Percentiles rank a stretch among this genome's conserved stretches.
These are phyloP conservation scores for Hystrix cristata DNA, from an alignment of 2,113 vertebrate genomes.

Conservation along the genomic window DNA sequence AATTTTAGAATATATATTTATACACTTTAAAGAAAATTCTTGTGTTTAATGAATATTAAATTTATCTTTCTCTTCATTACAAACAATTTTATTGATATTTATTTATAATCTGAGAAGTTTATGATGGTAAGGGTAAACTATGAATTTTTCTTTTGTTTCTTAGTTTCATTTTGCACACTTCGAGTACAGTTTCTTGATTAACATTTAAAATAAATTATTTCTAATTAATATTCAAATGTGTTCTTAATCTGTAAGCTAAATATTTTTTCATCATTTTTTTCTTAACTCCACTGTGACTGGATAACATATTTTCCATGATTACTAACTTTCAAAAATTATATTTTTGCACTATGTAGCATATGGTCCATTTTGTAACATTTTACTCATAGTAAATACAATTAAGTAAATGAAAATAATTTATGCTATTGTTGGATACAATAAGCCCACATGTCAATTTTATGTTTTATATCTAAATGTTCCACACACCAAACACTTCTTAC, in stretches of 20 bases:
- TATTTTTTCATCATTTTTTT: neutral
- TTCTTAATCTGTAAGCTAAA: neutral
- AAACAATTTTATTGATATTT: neutral
- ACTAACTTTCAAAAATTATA: neutral
- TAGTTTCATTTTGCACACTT: neutral
- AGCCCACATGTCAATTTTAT: neutral
- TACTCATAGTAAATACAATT: neutral
- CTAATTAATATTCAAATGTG: neutral
- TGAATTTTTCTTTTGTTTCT: neutral
- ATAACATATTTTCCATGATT: neutral
- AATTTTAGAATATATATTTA: neutral
- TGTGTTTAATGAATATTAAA: neutral
- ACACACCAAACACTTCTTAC: neutral
- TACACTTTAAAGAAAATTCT: neutral
- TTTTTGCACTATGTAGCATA: too few relatives aligned
- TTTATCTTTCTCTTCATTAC: neutral
- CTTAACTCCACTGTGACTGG: neutral
- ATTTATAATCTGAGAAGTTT: neutral
- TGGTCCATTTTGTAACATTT: neutral
- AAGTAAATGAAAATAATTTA: neutral
- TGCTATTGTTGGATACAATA: neutral
- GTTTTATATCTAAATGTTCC: neutral
- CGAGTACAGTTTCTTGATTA: neutral
- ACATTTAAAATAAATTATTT: neutral
- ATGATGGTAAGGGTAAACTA: accelerated